Percentiles rank a stretch among this genome's conserved stretches.
phyloP scores from a whole-genome alignment of 2,797 vertebrate species.

The Pseudocheirus occidentalis region DNA sequence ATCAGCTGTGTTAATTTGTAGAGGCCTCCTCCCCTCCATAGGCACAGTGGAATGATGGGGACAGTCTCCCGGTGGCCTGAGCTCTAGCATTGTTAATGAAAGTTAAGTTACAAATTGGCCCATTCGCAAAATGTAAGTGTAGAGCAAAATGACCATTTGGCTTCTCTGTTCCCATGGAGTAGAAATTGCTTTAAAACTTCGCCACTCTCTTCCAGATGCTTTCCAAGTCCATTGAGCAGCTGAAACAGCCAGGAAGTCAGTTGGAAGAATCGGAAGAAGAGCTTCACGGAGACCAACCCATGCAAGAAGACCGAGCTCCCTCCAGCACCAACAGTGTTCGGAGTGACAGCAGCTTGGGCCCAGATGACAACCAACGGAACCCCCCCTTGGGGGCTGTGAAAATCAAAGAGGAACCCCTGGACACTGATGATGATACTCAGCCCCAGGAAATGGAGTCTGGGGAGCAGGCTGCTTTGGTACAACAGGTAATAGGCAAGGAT shows the following conservation, averaged over 20 bases:
- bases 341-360: slow-evolving; percentile 88
- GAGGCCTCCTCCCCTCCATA: neutral
- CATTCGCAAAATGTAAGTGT: slow-evolving; percentile 13
- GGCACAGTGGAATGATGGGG: neutral
- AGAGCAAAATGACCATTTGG: slow-evolving; percentile 62
- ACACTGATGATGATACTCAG: slow-evolving; percentile 94
- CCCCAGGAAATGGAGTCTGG: slow-evolving; percentile 90
- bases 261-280: slow-evolving; percentile 97
- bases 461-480: slow-evolving; percentile 94
- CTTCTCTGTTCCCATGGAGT: slow-evolving; percentile 60
- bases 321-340: slow-evolving; percentile 88
- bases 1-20: neutral
- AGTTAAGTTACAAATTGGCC: neutral
- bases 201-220: slow-evolving; percentile 92
- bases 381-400: slow-evolving; percentile 91
- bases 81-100: slow-evolving; percentile 9
- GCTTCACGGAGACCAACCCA: slow-evolving; percentile 87
- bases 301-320: slow-evolving; percentile 93
- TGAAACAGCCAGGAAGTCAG: slow-evolving; percentile 94
- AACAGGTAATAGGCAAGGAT: slow-evolving; percentile 96
- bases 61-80: neutral
- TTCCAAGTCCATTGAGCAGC: slow-evolving; percentile 98
- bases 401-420: slow-evolving; percentile 95
- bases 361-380: slow-evolving; percentile 86
- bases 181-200: slow-evolving; percentile 73